These are phyloP conservation scores for Arnoldichthys spilopterus DNA, from an alignment of 2,797 vertebrate species.

Conservation along the genomic window DNA sequence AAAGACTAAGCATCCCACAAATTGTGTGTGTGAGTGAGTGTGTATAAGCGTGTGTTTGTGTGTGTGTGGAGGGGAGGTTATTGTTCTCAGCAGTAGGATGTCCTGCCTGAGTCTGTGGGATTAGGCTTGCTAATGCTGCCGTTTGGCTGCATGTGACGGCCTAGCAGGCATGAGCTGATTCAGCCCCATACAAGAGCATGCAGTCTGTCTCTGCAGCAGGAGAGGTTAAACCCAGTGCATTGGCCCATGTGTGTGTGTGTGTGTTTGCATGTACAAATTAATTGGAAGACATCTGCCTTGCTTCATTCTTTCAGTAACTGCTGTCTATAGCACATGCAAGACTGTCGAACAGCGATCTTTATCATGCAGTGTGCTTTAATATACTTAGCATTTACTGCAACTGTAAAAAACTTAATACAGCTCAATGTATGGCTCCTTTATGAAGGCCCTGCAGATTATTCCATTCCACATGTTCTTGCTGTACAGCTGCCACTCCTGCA, in stretches of 20 bases:
- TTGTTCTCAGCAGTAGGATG: constrained; percentile 67
- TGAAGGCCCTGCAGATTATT: background rate
- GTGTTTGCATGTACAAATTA: constrained; percentile 21
- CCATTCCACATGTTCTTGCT: background rate
- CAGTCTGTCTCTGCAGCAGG: constrained; percentile 35
- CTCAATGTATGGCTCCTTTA: background rate
- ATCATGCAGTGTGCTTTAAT: background rate
- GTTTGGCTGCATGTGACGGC: constrained; percentile 59
- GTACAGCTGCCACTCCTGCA: background rate
- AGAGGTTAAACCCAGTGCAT: constrained; percentile 23
- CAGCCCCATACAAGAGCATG: constrained; percentile 40
- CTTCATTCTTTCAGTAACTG: background rate
- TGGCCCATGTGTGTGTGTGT: constrained; percentile 1
- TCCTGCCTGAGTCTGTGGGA: constrained; percentile 65
- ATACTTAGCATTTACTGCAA: background rate
- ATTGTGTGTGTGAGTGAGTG: constrained; percentile 13
- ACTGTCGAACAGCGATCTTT: background rate
- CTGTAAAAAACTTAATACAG: background rate
- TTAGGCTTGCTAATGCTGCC: constrained; percentile 66
- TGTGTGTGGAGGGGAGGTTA: constrained; percentile 56
- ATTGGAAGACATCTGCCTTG: constrained; percentile 15
- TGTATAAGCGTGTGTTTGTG: constrained; percentile 17
- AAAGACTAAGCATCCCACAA: constrained; percentile 32
- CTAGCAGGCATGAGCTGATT: constrained; percentile 47
- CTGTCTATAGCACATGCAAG: too few species aligned